Conservation (phyloP, 2,888 invertebrate species). For the Dichetophora obliterata region DNA sequence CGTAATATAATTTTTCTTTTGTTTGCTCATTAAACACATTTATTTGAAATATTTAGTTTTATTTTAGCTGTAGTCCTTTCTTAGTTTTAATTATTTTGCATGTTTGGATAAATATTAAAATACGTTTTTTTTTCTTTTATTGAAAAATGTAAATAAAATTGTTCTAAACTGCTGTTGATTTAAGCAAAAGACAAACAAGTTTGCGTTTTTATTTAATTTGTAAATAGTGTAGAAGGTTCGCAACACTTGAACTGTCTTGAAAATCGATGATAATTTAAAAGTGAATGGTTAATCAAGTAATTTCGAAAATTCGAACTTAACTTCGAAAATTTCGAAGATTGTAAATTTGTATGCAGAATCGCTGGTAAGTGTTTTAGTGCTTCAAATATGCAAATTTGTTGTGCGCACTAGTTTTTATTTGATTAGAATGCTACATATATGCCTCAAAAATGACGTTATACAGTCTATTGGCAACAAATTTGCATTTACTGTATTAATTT, state of each 20-base stretch:
- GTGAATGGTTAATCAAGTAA: neutral
- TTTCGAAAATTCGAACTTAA: slow-evolving; percentile 18
- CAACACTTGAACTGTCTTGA: neutral
- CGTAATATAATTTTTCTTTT: slow-evolving; percentile 3
- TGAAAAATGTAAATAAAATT: slow-evolving; percentile 40
- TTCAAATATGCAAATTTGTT: neutral
- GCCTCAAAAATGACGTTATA: too few relatives aligned
- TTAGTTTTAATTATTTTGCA: slow-evolving; percentile 36
- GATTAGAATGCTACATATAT: neutral
- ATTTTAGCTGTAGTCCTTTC: slow-evolving; percentile 20
- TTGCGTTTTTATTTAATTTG: slow-evolving; percentile 35
- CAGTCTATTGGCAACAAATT: too few relatives aligned
- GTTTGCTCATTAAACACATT: slow-evolving; percentile 12
- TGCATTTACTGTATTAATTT: too few relatives aligned
- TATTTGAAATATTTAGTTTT: slow-evolving; percentile 3
- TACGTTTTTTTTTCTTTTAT: slow-evolving; percentile 10
- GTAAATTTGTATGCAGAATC: neutral
- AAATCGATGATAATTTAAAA: neutral
- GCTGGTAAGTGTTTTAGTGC: neutral
- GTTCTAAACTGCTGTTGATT: slow-evolving; percentile 39
- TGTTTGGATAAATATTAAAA: slow-evolving; percentile 33
- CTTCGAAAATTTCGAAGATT: slow-evolving; percentile 4
- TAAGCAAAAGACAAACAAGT: slow-evolving; percentile 32
- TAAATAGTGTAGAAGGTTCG: neutral
- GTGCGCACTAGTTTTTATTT: neutral